Evolutionary conservation across 1,140 invertebrate genomes (phyloP), one percentile per base, ranked within the genome.

Genomic region (Pseudomyrmex concolor): DNA sequence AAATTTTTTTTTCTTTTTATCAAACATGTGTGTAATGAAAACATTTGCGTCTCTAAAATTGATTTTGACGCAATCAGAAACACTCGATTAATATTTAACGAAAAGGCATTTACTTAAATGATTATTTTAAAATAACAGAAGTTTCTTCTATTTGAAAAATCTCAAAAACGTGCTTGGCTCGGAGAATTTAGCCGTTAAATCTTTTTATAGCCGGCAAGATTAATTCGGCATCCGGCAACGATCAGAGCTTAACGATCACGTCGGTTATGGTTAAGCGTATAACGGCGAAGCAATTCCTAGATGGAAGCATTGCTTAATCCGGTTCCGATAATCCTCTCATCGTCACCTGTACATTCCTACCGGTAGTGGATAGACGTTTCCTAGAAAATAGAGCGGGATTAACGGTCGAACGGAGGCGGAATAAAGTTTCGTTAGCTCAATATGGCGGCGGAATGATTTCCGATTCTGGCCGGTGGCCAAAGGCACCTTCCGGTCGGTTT

Each of bases 381-480:
- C 50, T 54, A 66, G 77, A 71, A 59, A 77, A 88, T 71, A 22
- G 45, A 76, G 7, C 13, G 19, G 76, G 87, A 88, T 85, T 83
- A 87, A 87, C 83, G 68, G 55, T 43, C 22, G n/a, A 50, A 50
- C 3, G 51, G 59, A 59, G 43, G 63, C 45, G 68, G 72, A 87
- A 90, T 89, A 91, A 91, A 90, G 84, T 91, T 89, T 92, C 84
- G 86, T 87, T 90, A 88, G 86, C 81, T 90, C 88, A 89, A 91
- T 91, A 91, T 88, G 88, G 88, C 63, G 72, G 55, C 84, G 85
- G 5, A 91, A 91, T 88, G 87, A 91, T 91, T 91, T 89, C 67
- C 87, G 89, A 91, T 87, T 25, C 63, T 91, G 91, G 90, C 83
- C 13, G 19, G 19, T 1, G 1, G 87, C 91, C 91, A 92, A 92